Evolutionary conservation across 2,113 vertebrate species (phyloP).

Genomic region (Channa maculata): DNA sequence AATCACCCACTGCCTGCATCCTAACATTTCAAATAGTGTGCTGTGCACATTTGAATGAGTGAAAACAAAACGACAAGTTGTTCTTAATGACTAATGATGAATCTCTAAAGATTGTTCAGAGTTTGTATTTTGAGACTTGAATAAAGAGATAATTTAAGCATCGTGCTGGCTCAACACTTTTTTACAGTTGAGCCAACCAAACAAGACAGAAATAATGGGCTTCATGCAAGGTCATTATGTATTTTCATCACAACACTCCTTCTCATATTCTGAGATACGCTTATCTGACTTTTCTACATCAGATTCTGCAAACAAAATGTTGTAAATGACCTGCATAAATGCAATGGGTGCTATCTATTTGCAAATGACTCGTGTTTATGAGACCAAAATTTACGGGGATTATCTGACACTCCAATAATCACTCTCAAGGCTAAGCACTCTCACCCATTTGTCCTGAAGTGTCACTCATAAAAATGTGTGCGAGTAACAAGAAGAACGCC

Average conservation of each 20-base stretch:
- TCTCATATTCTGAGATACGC: conserved; percentile 10
- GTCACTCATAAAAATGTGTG: conserved; percentile 45
- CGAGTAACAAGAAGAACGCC: conserved; percentile 9
- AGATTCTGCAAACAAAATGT: conserved; percentile 22
- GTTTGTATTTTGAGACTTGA: neutral
- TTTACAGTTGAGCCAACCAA: neutral
- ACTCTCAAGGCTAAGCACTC: conserved; percentile 13
- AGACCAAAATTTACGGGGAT: conserved; percentile 25
- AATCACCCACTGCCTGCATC: conserved; percentile 34
- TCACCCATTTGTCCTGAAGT: conserved; percentile 21
- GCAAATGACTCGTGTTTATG: conserved; percentile 33
- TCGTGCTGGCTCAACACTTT: neutral
- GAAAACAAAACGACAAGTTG: conserved; percentile 11
- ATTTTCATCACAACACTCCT: neutral
- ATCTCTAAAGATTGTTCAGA: neutral
- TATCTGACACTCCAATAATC: conserved; percentile 32
- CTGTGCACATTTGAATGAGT: conserved; percentile 14
- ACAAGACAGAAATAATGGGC: neutral
- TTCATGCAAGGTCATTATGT: neutral
- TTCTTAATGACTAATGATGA: neutral
- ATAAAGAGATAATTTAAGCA: neutral
- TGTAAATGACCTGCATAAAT: conserved; percentile 29
- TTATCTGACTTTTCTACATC: conserved; percentile 5
- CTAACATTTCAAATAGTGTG: conserved; percentile 8
- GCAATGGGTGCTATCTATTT: conserved; percentile 11